These are phyloP conservation scores for Sinella curviseta DNA, from an alignment of 1,140 invertebrate species.

Conservation along the genomic window DNA sequence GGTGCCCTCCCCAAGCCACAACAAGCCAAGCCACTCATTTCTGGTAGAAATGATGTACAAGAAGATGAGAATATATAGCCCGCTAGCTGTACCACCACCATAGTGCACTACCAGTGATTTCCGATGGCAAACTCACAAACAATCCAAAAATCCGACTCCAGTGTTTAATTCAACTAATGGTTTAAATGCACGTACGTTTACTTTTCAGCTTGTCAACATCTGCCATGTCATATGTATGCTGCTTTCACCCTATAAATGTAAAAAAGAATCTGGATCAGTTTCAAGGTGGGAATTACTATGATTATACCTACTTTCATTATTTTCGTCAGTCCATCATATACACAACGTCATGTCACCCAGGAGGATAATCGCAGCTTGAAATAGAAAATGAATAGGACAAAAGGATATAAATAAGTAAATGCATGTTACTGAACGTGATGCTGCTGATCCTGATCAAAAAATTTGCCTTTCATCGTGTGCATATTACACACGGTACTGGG, in stretches of 20 bases:
- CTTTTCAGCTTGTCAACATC: not conserved
- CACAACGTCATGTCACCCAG: not conserved
- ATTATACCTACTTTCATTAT: no score
- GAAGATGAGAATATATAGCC: no score
- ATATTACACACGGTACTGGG: not conserved
- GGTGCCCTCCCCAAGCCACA: no score
- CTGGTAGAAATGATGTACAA: no score
- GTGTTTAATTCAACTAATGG: constrained; percentile 4
- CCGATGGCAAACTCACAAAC: not conserved
- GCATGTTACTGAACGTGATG: no score
- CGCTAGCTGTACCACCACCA: not conserved
- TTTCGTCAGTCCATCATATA: no score
- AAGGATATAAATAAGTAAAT: no score
- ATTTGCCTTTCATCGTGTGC: not conserved
- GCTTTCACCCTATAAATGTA: no score
- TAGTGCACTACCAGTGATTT: not conserved
- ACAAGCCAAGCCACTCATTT: no score
- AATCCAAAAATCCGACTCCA: not conserved
- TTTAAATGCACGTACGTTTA: not conserved
- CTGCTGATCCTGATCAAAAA: not conserved
- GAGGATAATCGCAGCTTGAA: not conserved
- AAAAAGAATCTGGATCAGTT: not conserved
- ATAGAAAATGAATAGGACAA: no score
- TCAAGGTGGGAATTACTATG: not conserved
- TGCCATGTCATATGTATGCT: not conserved